These are phyloP conservation scores for Cossypha caffra DNA, from an alignment of 2,797 vertebrate genomes.

Conservation along the genomic window DNA sequence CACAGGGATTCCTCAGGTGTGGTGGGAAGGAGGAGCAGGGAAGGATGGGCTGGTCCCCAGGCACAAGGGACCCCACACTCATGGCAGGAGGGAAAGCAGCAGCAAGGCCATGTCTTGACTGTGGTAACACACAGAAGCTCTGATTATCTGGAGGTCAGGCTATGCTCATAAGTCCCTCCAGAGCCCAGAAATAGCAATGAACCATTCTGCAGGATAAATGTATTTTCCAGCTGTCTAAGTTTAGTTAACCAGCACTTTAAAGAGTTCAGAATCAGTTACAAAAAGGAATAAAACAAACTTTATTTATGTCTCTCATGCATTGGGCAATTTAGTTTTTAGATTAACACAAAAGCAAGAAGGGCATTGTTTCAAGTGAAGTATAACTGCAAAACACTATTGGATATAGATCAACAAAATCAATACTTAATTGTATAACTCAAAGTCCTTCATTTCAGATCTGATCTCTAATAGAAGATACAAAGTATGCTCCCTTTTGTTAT, in stretches of 20 bases:
- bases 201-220: conserved; percentile 34
- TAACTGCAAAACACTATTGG: conserved; percentile 49
- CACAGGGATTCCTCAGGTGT: background rate
- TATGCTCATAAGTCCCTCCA: background rate
- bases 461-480: conserved; percentile 70
- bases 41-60: background rate
- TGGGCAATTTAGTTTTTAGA: conserved; percentile 74
- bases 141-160: background rate
- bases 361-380: conserved; percentile 63
- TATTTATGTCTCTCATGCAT: conserved; percentile 67
- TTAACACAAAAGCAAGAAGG: conserved; percentile 66
- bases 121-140: background rate
- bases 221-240: conserved; percentile 53
- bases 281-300: conserved; percentile 58
- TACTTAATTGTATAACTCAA: conserved; percentile 78
- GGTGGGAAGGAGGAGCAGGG: background rate
- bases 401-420: conserved; percentile 80
- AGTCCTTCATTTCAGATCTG: conserved; percentile 70
- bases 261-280: conserved; percentile 35
- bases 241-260: conserved; percentile 64
- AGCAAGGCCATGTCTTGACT: background rate
- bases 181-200: background rate
- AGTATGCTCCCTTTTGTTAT: conserved; percentile 46
- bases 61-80: background rate
- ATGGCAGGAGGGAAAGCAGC: background rate